Evolutionary conservation across 2,888 invertebrate genomes (phyloP), one percentile per base, ranked within the genome.

Genomic region (Acholoe squamosa): DNA sequence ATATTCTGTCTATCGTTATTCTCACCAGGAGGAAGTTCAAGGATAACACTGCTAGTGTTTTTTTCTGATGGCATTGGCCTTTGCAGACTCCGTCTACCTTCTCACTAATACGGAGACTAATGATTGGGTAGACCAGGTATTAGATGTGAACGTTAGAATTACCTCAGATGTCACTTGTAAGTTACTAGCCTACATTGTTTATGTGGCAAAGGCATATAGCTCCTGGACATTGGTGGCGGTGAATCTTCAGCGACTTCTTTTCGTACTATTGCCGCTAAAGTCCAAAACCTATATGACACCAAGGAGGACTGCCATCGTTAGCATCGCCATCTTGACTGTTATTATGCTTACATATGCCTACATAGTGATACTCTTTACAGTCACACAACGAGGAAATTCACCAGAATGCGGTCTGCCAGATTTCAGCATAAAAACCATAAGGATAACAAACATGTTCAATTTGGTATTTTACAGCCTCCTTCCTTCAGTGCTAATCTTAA

Each of bases 11-110:
- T 33, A 16, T 88, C 16, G 0, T 88, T 5, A 28, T 88, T 28
- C 56, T 88, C 16, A 31, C 33, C 22, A 19, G 28, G 33, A 61
- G 1, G 28, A 19, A 34, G 16, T 61, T 88, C 61, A 31, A 22
- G 52, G 54, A 67, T 19, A 88, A 88, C 34, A 0, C 88, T n/a
- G 22, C 88, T 16, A 88, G 88, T 28, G 28, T 88, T 1, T 88
- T n/a, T n/a, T 88, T 54, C 88, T 88, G 10, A 22, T 34, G 33
- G 52, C 67, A 1, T 33, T 88, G 5, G 88, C 88, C 5, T 14
- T 88, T 5, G 19, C 88, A 14, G 88, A 88, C 22, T 61, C 61
- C 22, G 22, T 88, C 1, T 80, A 80, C 43, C 80, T 80, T 7
- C 33, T 80, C 34, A 80, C 80, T 1, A 80, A 80, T n/a, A 14